phyloP scores from a whole-genome alignment of 2,113 vertebrate species.

The Cyprinodon variegatus region DNA sequence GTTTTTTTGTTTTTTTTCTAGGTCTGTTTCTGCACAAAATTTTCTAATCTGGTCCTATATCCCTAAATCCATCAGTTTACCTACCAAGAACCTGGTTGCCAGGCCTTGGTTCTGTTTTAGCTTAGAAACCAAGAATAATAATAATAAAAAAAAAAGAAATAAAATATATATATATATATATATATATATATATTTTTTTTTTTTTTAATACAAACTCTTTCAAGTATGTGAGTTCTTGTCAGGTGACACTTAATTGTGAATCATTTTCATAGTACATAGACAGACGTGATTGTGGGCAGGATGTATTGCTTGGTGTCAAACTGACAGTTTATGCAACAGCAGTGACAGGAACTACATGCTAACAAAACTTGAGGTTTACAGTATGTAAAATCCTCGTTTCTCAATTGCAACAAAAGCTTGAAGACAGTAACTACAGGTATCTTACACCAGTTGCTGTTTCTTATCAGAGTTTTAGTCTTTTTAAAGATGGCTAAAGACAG shows the following conservation, averaged over 20 bases:
- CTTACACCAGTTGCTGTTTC: not conserved
- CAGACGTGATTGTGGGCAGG: not conserved
- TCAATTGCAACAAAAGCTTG: not conserved
- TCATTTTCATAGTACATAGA: not conserved
- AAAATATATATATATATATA: too few species aligned
- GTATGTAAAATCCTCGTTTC: not conserved
- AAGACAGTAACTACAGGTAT: not conserved
- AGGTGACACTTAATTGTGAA: not conserved
- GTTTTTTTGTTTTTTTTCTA: not conserved
- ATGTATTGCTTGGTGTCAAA: not conserved
- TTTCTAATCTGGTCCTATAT: too few species aligned
- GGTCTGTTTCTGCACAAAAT: not conserved
- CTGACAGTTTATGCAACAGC: not conserved
- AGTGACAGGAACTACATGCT: not conserved
- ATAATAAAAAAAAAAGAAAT: not conserved
- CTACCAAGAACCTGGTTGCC: not conserved
- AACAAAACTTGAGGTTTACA: not conserved
- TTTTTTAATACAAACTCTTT: not conserved
- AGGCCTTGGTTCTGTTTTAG: not conserved
- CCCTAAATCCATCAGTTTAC: not conserved
- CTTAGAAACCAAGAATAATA: not conserved
- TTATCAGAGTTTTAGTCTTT: not conserved
- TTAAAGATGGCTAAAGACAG: too few species aligned
- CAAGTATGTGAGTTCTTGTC: not conserved
- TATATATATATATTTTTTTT: not conserved